Evolutionary conservation across 92 coral and sea anemone species (phyloP).

Genomic region (Heliopora coerulea): DNA sequence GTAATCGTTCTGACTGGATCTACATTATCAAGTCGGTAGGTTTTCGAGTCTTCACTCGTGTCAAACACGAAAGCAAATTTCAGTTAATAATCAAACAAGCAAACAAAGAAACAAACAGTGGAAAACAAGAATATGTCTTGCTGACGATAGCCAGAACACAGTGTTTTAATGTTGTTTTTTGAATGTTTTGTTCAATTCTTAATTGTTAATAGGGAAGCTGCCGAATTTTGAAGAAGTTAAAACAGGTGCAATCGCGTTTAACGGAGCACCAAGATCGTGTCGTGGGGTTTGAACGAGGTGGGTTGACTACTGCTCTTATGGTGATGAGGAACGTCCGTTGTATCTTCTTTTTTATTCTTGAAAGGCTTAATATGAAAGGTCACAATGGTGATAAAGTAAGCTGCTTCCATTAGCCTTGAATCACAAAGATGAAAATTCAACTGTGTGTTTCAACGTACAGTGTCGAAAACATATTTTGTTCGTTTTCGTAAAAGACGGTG

Average conservation of each 20-base stretch:
- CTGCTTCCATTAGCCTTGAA: no score
- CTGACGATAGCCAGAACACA: no score
- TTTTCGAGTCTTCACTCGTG: background rate
- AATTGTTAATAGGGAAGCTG: conserved; percentile 76
- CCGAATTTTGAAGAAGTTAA: conserved; percentile 81
- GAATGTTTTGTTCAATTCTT: background rate
- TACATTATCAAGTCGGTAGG: conserved; percentile 91
- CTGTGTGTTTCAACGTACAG: no score
- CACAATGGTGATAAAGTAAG: no score
- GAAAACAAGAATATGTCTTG: no score
- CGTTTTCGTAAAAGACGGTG: no score
- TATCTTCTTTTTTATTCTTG: no score
- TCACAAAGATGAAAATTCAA: no score
- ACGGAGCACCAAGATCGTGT: conserved; percentile 92
- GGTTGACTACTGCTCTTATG: background rate
- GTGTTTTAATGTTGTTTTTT: background rate
- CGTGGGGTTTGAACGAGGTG: conserved; percentile 85
- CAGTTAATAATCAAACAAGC: background rate
- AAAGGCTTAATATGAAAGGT: no score
- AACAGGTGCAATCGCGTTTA: conserved; percentile 70
- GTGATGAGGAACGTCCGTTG: no score
- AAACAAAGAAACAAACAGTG: no score
- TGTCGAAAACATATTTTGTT: no score
- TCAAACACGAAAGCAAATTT: background rate
- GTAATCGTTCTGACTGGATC: conserved; percentile 97